Base-by-base conservation (phyloP, 35 echinoderm and acorn worm genomes). In the Heliocidaris tuberculata region DNA sequence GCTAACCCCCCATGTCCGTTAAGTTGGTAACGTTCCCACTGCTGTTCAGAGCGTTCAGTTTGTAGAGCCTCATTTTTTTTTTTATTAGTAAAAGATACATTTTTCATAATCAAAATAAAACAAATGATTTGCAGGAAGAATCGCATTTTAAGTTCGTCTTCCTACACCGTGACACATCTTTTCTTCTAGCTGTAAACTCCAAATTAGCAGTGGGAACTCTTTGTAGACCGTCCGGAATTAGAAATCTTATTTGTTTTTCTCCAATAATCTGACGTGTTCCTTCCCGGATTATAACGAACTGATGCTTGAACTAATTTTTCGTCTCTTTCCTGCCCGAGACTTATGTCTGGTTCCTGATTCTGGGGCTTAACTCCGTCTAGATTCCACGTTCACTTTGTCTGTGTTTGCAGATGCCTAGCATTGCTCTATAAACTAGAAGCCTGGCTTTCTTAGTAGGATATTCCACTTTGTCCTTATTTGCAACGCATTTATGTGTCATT, bases 221-320 rank as follows among this genome's bases (percentile, higher is more conserved):
- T 78, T 7, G 4, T 27, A 78, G 24, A 78, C 65, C 65, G 65
- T 21, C 65, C 65, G 65, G 65, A 78, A 78, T 78, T 78, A 78
- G 65, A 78, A 78, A 78, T 78, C 65, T n/a, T 78, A 78, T 78
- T 78, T 78, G 65, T n/a, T 78, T 78, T 78, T 78, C 65, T 78
- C 8, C 27, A 78, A 78, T 78, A 78, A 78, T 78, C 65, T 78
- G 65, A 19, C 65, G 27, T 78, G 19, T 78, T 78, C 65, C 65
- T 78, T 78, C 65, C 17, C 65, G 17, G 65, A 78, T 78, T 78
- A 78, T 78, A 78, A 78, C 65, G 21, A 78, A 78, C 27, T 78
- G 65, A 19, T 78, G 65, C 21, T 27, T 27, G 65, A 78, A n/a
- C 65, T 78, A 19, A 7, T 78, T 78, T 78, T 78, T 27, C 65